A percentile compares a stretch with the other conserved stretches of the same genome.
These are phyloP conservation scores for Thereva unica DNA, from an alignment of 2,888 invertebrate genomes.

Conservation along the genomic window DNA sequence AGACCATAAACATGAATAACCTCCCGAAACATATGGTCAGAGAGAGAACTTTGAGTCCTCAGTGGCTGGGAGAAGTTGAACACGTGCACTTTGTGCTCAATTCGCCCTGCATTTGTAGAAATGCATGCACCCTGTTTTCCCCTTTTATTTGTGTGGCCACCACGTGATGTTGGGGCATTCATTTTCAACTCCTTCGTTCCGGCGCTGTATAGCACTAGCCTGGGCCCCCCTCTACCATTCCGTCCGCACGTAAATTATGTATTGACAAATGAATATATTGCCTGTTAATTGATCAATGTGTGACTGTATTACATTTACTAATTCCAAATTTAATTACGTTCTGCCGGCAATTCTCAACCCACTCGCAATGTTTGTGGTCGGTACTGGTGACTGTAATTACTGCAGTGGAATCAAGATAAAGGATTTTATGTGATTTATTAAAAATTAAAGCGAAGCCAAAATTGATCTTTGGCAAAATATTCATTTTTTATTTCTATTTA, in stretches of 20 bases:
- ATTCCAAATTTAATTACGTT: conserved; percentile 47
- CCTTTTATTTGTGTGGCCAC: no score
- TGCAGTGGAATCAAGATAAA: conserved; percentile 35
- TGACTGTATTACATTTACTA: conserved; percentile 46
- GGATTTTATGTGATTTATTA: conserved; percentile 31
- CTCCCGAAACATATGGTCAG: conserved; percentile 37
- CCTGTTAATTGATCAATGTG: conserved; percentile 57
- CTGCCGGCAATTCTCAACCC: conserved; percentile 16
- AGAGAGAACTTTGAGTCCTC: conserved; percentile 38
- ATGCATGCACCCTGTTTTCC: no score
- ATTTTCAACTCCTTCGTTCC: no score
- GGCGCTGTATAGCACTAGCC: no score
- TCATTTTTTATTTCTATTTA: no score
- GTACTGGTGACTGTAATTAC: conserved; percentile 41
- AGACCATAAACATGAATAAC: conserved; percentile 35
- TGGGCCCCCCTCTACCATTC: conserved; percentile 19
- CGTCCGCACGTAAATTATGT: conserved; percentile 53
- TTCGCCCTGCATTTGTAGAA: neutral
- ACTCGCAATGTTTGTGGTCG: conserved; percentile 34
- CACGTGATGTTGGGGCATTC: no score
- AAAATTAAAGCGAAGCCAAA: conserved; percentile 21
- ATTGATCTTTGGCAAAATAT: no score
- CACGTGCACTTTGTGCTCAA: conserved; percentile 38
- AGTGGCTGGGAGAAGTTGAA: conserved; percentile 33
- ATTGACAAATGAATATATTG: conserved; percentile 59